Percentiles rank a stretch among this genome's conserved stretches.
Evolutionary conservation across 1,140 invertebrate species (phyloP).

Genomic region (Caerostris darwini): DNA sequence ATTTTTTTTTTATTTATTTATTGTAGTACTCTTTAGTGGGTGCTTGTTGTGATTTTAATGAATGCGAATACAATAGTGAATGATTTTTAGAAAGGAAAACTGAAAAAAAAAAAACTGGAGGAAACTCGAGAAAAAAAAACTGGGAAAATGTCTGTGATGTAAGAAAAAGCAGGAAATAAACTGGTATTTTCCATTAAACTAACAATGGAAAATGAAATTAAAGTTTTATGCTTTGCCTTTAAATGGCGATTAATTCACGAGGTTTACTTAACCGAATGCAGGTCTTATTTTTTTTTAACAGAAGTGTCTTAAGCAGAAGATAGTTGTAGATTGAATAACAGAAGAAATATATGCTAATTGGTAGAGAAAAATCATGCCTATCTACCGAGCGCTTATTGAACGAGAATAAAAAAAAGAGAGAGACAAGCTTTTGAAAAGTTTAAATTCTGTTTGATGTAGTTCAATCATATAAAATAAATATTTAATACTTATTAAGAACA

Average conservation of each 20-base stretch:
- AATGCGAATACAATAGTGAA: constrained; percentile 37
- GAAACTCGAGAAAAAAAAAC: neutral
- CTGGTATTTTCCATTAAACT: constrained; percentile 27
- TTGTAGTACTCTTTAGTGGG: neutral
- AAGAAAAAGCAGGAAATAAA: neutral
- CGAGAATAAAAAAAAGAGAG: too few relatives aligned
- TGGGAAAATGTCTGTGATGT: neutral
- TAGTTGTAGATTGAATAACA: too few relatives aligned
- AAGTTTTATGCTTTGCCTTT: constrained; percentile 18
- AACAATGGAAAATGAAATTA: constrained; percentile 7
- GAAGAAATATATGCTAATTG: too few relatives aligned
- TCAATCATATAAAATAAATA: too few relatives aligned
- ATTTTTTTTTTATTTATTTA: constrained; percentile 15
- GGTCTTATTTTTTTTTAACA: too few relatives aligned
- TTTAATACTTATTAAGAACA: too few relatives aligned
- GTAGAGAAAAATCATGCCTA: too few relatives aligned
- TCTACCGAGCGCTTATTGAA: too few relatives aligned
- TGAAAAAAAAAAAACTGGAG: neutral
- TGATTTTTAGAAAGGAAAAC: constrained; percentile 15
- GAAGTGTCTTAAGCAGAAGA: too few relatives aligned
- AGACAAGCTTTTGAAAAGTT: too few relatives aligned
- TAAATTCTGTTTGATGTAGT: too few relatives aligned
- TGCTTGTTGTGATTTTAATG: constrained; percentile 65
- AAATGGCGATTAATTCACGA: neutral
- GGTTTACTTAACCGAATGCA: too few relatives aligned